Evolutionary conservation across 2,797 vertebrate genomes (phyloP).

Genomic region (Spinus olivaceus): DNA sequence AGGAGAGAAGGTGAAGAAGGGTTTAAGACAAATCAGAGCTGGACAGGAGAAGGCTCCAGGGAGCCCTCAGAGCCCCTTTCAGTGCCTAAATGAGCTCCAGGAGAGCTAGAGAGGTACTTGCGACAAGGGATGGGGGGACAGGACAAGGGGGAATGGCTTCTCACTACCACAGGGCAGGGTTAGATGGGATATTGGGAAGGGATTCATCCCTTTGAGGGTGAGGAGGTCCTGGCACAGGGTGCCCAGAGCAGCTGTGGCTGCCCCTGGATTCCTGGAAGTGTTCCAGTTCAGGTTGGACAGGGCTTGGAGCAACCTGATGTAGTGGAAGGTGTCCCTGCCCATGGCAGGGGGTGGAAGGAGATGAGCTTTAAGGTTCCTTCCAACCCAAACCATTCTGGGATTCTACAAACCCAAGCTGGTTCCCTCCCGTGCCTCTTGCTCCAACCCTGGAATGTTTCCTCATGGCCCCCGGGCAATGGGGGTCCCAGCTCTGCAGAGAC

Average conservation of each 20-base stretch:
- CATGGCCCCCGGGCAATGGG: accelerated
- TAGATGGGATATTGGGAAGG: neutral
- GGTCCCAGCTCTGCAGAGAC: accelerated
- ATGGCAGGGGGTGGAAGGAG: neutral
- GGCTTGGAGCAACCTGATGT: neutral
- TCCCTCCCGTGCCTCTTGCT: neutral
- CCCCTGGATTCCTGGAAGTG: neutral
- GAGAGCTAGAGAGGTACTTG: neutral
- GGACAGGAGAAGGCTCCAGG: neutral
- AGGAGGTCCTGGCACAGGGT: accelerated
- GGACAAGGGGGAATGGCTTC: neutral
- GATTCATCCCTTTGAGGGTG: accelerated
- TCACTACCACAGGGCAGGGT: neutral
- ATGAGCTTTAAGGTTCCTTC: neutral
- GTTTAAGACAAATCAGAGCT: neutral
- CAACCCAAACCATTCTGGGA: neutral
- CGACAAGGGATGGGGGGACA: neutral
- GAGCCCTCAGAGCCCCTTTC: neutral
- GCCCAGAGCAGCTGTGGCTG: neutral
- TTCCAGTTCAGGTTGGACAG: accelerated
- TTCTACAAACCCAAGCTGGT: neutral
- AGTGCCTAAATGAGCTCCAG: neutral
- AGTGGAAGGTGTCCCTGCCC: neutral
- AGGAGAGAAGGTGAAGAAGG: neutral
- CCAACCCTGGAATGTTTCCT: neutral